These are phyloP conservation scores for Masnerella sp. DNA, from an alignment of 2,888 invertebrate genomes.

Conservation along the genomic window DNA sequence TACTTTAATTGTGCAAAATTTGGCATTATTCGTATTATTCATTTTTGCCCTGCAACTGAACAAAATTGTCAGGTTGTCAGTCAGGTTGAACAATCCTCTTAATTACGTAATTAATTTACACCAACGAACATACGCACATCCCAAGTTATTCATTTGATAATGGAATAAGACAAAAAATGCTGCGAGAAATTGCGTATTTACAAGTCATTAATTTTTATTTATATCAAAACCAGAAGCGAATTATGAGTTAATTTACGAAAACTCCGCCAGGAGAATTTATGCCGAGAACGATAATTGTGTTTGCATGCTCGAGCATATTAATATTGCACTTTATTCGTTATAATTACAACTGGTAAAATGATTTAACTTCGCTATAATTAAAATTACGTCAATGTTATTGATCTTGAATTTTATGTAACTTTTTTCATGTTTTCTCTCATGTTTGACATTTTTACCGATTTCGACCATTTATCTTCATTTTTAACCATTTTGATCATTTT, in stretches of 20 bases:
- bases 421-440: too few species aligned
- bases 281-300: constrained; percentile 15
- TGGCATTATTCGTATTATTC: too few species aligned
- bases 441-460: too few species aligned
- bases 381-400: neutral
- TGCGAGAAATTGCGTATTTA: neutral
- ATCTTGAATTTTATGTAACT: too few species aligned
- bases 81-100: too few species aligned
- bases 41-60: too few species aligned
- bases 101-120: constrained; percentile 23
- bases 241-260: constrained; percentile 23
- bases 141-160: neutral
- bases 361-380: neutral
- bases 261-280: constrained; percentile 12
- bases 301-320: constrained; percentile 10
- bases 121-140: neutral
- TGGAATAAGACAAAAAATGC: neutral
- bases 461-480: too few species aligned
- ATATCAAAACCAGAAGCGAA: neutral
- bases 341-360: neutral
- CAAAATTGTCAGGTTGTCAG: too few species aligned
- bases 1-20: too few species aligned
- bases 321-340: constrained; percentile 6
- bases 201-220: constrained; percentile 17
- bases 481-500: too few species aligned